Evolutionary conservation across 2,113 vertebrate species (phyloP).

Genomic region (Tragelaphus strepsiceros): DNA sequence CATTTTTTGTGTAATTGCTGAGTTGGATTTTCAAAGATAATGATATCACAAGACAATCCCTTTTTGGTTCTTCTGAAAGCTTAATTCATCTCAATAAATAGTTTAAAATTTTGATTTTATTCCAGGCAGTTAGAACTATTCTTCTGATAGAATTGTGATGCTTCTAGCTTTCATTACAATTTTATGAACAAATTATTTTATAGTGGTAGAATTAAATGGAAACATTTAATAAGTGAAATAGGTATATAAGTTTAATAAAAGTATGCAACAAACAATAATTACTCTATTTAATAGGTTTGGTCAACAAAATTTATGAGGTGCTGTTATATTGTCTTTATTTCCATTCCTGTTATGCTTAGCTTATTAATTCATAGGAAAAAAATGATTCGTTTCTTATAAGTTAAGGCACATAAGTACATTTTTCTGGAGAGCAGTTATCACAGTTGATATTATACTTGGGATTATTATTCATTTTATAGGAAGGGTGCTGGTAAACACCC

Average conservation of each 20-base stretch:
- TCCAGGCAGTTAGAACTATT: neutral
- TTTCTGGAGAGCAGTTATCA: neutral
- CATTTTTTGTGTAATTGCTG: neutral
- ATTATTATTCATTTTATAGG: neutral
- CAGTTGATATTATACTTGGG: slow-evolving; percentile 40
- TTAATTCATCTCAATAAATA: neutral
- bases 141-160: slow-evolving; percentile 2
- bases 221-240: slow-evolving; percentile 9
- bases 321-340: neutral
- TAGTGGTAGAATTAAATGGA: slow-evolving; percentile 9
- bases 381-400: neutral
- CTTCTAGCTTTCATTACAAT: neutral
- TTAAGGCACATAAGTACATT: neutral
- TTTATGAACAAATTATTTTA: slow-evolving; percentile 25
- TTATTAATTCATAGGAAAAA: slow-evolving; percentile 14
- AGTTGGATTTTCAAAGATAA: neutral
- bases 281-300: neutral
- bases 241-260: slow-evolving; percentile 15
- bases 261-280: neutral
- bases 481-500: neutral
- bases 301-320: slow-evolving; percentile 4
- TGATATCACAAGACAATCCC: neutral
- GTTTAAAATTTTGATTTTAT: slow-evolving; percentile 26
- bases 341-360: neutral
- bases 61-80: neutral